Percentiles rank a stretch among this genome's conserved stretches.
Evolutionary conservation across 2,888 invertebrate species (phyloP).

Genomic region (Melieria picta): DNA sequence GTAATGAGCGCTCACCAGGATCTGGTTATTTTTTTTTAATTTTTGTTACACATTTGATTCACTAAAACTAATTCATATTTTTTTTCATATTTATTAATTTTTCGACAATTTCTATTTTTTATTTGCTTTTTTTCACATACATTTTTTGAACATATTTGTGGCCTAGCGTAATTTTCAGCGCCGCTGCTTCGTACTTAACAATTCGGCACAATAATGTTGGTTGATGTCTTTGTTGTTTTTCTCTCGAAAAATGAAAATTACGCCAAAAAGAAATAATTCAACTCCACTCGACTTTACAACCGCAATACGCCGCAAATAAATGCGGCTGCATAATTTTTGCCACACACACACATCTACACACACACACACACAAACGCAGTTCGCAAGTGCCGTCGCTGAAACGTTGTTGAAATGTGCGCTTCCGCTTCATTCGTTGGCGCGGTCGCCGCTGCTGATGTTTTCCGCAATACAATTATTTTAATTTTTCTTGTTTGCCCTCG

Average conservation of each 20-base stretch:
- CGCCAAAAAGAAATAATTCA: neutral
- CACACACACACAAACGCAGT: neutral
- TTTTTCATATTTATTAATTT: too few species aligned
- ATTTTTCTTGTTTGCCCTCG: slow-evolving; percentile 11
- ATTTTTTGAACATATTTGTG: too few species aligned
- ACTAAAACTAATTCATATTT: too few species aligned
- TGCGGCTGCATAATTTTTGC: neutral
- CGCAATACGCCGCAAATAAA: slow-evolving; percentile 3
- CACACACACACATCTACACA: neutral
- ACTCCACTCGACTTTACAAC: neutral
- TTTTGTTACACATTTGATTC: too few species aligned
- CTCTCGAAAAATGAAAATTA: neutral
- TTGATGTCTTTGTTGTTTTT: too few species aligned
- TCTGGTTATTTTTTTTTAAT: too few species aligned
- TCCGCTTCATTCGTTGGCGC: slow-evolving; percentile 5
- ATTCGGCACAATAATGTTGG: neutral
- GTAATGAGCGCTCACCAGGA: too few species aligned
- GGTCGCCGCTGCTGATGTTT: slow-evolving; percentile 4
- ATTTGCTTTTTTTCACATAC: too few species aligned
- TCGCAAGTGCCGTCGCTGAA: neutral
- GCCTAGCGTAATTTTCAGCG: too few species aligned
- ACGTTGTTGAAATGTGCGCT: neutral
- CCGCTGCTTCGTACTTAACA: neutral
- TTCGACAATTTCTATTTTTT: too few species aligned
- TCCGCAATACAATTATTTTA: slow-evolving; percentile 28